Base-by-base conservation (phyloP, 2,888 invertebrate genomes). In the Patella depressa region DNA sequence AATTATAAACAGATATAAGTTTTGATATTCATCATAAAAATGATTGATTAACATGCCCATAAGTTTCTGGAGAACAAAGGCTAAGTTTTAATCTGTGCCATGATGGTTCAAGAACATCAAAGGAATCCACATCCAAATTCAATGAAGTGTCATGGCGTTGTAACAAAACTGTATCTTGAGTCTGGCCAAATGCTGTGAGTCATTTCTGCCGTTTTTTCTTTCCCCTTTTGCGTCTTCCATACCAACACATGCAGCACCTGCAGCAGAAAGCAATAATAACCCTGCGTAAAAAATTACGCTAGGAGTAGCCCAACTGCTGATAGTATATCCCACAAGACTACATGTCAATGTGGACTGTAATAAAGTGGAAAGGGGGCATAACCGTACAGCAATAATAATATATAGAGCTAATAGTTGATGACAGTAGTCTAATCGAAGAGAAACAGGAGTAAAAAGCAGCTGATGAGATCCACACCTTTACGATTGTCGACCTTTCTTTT, bases 401-500 rank as follows among this genome's bases (percentile, higher is more conserved):
- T 53, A 72, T 72, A 19, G 34, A 45, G 24, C 24, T 19, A 45
- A 53, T 15, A 34, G 72, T 17, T 45, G 53, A 45, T 17, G 17
- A 72, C 19, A 17, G 53, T 19, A 72, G 73, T 76, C 73, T 29
- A 75, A 53, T 53, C 57, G 73, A 65, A 71, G 72, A 45, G 72
- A 71, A 19, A 65, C 69, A 71, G 72, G 45, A 15, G 45, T 57
- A n/a, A 53, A 70, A 54, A 75, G 74, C 72, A 78, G 70, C 69
- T 45, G 59, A 73, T 74, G 65, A 71, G 74, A 74, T 75, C 74
- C 78, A 65, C 65, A 65, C 78, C 77, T 76, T 83, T 86, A 88
- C 77, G 86, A 84, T 83, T 85, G 86, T 78, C 88, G 86, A 92
- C 95, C 95, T 95, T 98, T 97, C 95, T 98, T 98, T 96, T 98